phyloP scores from a whole-genome alignment of 1,140 invertebrate genomes.

The Leucophenga varia region DNA sequence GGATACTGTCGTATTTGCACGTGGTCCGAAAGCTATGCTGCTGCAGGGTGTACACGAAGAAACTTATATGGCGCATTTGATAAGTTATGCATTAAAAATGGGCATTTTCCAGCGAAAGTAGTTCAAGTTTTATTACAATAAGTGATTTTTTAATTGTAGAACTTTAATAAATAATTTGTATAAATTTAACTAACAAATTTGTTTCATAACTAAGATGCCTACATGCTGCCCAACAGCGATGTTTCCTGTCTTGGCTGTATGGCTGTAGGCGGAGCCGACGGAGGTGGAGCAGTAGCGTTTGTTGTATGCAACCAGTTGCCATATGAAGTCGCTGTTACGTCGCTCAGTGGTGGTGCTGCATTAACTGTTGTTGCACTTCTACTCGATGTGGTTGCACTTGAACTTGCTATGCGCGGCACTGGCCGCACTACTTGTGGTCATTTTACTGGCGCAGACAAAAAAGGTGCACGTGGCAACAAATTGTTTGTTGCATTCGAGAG shows the following conservation, averaged over 20 bases:
- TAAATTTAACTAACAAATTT: constrained; percentile 4
- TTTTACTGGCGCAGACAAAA: constrained; percentile 35
- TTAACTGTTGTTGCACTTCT: constrained; percentile 7
- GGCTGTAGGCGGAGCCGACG: constrained; percentile 12
- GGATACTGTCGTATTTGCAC: constrained; percentile 30
- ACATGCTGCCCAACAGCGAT: too few species aligned
- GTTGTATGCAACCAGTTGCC: too few species aligned
- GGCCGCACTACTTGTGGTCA: constrained; percentile 53
- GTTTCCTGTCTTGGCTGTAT: too few species aligned
- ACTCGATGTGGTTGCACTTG: constrained; percentile 14
- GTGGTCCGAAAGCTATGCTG: constrained; percentile 32
- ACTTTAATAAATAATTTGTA: too few species aligned
- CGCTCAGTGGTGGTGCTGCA: constrained; percentile 3
- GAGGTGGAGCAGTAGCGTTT: too few species aligned
- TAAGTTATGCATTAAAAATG: constrained; percentile 30
- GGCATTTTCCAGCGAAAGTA: constrained; percentile 7
- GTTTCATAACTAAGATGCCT: not conserved
- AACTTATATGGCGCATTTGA: constrained; percentile 35
- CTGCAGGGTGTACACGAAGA: constrained; percentile 36
- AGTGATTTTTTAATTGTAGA: too few species aligned
- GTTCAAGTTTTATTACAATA: too few species aligned
- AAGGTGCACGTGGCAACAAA: constrained; percentile 28
- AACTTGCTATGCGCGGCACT: constrained; percentile 41
- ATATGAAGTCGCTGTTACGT: not conserved
- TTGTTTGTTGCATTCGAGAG: constrained; percentile 35